Percentiles rank a stretch among this genome's conserved stretches.
phyloP scores from a whole-genome alignment of 2,888 invertebrate genomes.

The Ophraella communa region DNA sequence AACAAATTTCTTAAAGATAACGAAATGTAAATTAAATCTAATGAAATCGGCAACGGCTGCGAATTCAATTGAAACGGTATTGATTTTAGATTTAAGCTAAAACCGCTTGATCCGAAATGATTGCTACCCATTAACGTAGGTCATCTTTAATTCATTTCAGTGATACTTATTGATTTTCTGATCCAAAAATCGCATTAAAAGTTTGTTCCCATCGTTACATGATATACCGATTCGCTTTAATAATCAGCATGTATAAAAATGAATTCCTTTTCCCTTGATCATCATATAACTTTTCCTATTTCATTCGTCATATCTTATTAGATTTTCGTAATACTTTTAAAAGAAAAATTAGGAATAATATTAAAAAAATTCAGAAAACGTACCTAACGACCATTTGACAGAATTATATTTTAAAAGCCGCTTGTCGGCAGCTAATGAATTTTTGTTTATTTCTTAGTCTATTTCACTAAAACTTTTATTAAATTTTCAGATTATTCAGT shows the following conservation, averaged over 20 bases:
- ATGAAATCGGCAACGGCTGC: conserved; percentile 1
- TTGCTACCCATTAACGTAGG: conserved; percentile 27
- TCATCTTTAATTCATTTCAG: conserved; percentile 30
- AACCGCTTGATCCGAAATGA: conserved; percentile 26
- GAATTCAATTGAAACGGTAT: conserved; percentile 23
- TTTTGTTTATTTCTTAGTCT: no score
- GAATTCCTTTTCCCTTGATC: no score
- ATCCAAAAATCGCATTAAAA: conserved; percentile 23
- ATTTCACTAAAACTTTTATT: no score
- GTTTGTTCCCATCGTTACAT: conserved; percentile 6
- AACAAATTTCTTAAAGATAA: background rate
- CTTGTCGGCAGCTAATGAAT: no score
- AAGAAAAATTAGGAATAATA: no score
- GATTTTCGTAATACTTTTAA: no score
- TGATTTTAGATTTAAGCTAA: conserved; percentile 27
- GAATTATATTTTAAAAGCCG: no score
- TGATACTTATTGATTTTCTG: conserved; percentile 23
- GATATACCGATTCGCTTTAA: background rate
- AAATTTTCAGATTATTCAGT: no score
- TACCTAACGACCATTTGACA: no score
- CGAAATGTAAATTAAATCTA: conserved; percentile 14
- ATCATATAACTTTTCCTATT: no score
- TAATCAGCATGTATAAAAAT: background rate
- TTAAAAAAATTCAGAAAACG: no score
- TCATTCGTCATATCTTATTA: no score